Evolutionary conservation across 92 coral and sea anemone genomes (phyloP).

Genomic region (Metridium senile): DNA sequence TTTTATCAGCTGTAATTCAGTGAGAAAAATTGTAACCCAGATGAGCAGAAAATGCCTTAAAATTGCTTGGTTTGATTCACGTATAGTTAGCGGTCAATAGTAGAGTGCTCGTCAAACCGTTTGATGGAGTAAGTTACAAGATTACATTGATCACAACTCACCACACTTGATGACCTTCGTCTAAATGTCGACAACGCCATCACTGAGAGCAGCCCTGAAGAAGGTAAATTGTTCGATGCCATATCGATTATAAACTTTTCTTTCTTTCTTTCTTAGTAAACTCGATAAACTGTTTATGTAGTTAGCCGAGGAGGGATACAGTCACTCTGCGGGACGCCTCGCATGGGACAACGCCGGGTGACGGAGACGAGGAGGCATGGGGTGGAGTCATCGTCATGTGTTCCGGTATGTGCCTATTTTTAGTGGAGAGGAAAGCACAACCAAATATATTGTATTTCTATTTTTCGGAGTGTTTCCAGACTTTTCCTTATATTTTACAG

Average conservation of each 20-base stretch:
- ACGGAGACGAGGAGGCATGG: constrained; percentile 10
- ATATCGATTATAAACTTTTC: neutral
- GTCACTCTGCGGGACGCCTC: neutral
- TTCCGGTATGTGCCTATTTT: neutral
- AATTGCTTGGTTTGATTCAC: too few relatives aligned
- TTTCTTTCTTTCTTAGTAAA: neutral
- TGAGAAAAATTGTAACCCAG: too few relatives aligned
- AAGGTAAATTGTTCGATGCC: neutral
- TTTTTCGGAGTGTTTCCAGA: too few relatives aligned
- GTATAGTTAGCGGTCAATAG: too few relatives aligned
- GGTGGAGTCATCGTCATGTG: constrained; percentile 15
- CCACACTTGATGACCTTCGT: constrained; percentile 12
- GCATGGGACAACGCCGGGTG: constrained; percentile 1
- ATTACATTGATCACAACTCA: too few relatives aligned
- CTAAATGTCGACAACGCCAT: neutral
- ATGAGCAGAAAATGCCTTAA: too few relatives aligned
- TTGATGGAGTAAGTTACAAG: too few relatives aligned
- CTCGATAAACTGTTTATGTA: neutral
- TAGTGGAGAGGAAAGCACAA: neutral
- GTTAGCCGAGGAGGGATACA: neutral
- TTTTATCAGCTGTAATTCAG: too few relatives aligned
- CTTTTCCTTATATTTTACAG: too few relatives aligned
- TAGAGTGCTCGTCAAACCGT: too few relatives aligned
- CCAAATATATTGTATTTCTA: too few relatives aligned
- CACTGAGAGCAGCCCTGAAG: neutral